phyloP scores from a whole-genome alignment of 1,140 invertebrate genomes.

The Listronotus oregonensis region DNA sequence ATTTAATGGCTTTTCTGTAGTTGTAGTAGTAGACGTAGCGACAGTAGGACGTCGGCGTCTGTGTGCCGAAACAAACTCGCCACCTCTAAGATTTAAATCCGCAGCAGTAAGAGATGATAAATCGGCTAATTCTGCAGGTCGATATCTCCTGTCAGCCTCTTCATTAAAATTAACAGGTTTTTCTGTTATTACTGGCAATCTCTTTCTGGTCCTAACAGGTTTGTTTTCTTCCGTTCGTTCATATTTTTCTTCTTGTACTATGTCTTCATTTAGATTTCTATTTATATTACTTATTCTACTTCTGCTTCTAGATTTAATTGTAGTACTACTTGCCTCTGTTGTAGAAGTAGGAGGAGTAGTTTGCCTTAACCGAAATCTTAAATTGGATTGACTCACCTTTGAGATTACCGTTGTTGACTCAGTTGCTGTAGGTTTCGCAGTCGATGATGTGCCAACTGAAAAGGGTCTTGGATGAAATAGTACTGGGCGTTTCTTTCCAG shows the following conservation, averaged over 20 bases:
- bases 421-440: conserved; percentile 50
- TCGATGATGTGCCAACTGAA: conserved; percentile 53
- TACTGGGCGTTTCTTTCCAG: conserved; percentile 40
- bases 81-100: conserved; percentile 43
- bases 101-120: conserved; percentile 55
- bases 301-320: conserved; percentile 44
- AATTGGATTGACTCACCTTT: conserved; percentile 51
- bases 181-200: conserved; percentile 13
- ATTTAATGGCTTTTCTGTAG: conserved; percentile 46
- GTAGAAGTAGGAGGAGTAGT: conserved; percentile 6
- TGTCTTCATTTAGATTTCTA: conserved; percentile 24
- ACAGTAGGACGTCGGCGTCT: conserved; percentile 36
- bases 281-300: conserved; percentile 50
- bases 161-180: conserved; percentile 21
- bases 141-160: conserved; percentile 39
- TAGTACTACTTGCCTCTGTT: conserved; percentile 5
- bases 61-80: conserved; percentile 12
- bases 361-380: conserved; percentile 38
- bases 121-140: conserved; percentile 50
- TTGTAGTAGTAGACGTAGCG: conserved; percentile 47
- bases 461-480: conserved; percentile 52
- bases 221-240: conserved; percentile 22
- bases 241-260: conserved; percentile 30
- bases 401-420: conserved; percentile 53
- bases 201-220: conserved; percentile 19